Evolutionary conservation across 2,113 vertebrate species (phyloP), one percentile per base, ranked within the genome.

Genomic region (Melanocharis versteri): DNA sequence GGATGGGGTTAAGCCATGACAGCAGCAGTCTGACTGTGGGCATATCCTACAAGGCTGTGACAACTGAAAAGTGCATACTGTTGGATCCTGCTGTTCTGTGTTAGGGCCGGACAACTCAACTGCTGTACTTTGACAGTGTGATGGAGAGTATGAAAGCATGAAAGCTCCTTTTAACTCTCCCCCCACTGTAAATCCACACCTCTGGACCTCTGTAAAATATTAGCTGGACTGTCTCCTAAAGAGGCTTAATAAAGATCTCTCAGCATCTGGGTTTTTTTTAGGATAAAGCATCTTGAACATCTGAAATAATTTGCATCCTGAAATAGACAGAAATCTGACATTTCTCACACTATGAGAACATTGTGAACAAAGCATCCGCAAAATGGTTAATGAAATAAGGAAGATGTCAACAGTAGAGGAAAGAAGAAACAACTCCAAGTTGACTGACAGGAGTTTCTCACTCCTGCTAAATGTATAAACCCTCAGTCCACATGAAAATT

Each of bases 341-440:
- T 73, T 68, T 84, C 47, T 78, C 23, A 28, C 45, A 24, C 30
- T 35, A 35, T 10, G 37, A 42, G 24, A 71, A 37, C n/a, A 35
- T 10, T 27, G 42, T 57, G 40, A 69, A 76, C n/a, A 76, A 93
- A 64, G 9, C 18, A 53, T n/a, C 37, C 88, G 61, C n/a, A 76
- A 73, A 90, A 79, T 69, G 18, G 7, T 69, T 72, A 65, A 76
- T n/a, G 35, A 86, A 91, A 69, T 37, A 72, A 90, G 62, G 39
- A 88, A 62, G 17, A 2, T 22, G 40, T 44, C 27, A 23, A 39
- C 6, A 72, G 18, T 2, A 83, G 35, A 88, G 12, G 37, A 79
- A 80, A 68, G 37, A 72, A 69, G 18, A 51, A 80, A 45, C 7
- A 80, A 9, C 20, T 80, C 66, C 15, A 12, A 33, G 50, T 69